Evolutionary conservation across 2,888 invertebrate genomes (phyloP).

Genomic region (Hemistola chrysoprasaria): DNA sequence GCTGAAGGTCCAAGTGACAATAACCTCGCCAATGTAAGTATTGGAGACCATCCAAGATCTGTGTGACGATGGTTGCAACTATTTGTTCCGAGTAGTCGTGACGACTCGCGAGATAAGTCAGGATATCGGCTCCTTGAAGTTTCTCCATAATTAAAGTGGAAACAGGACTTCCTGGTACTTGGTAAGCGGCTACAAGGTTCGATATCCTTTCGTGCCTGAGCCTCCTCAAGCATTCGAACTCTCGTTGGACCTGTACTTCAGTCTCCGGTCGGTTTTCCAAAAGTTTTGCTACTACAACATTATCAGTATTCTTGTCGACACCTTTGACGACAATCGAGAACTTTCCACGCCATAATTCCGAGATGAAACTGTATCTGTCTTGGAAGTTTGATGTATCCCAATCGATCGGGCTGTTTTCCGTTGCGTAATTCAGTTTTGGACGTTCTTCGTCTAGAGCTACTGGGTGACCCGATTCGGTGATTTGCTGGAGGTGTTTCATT

Average conservation of each 20-base stretch:
- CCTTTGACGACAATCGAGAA: constrained; percentile 92
- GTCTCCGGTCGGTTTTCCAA: constrained; percentile 86
- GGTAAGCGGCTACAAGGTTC: constrained; percentile 87
- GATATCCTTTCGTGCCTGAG: constrained; percentile 95
- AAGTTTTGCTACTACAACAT: constrained; percentile 92
- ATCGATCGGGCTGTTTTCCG: constrained; percentile 88
- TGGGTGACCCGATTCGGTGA: constrained; percentile 91
- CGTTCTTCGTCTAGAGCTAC: constrained; percentile 84
- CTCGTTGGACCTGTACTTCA: constrained; percentile 86
- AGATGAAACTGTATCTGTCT: constrained; percentile 92
- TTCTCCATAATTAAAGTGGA: constrained; percentile 91
- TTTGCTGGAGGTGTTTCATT: constrained; percentile 91
- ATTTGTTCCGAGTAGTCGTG: constrained; percentile 97
- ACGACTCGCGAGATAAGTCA: constrained; percentile 93
- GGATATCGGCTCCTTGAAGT: constrained; percentile 94
- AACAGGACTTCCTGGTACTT: constrained; percentile 84
- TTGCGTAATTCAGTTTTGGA: constrained; percentile 86
- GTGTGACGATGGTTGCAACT: constrained; percentile 92
- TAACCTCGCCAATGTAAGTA: constrained; percentile 97
- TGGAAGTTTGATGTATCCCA: constrained; percentile 87
- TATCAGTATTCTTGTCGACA: constrained; percentile 88
- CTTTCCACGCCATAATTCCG: constrained; percentile 92
- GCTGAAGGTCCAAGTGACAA: constrained; percentile 94
- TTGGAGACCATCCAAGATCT: constrained; percentile 94
- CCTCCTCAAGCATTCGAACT: constrained; percentile 91